Evolutionary conservation across 2,113 vertebrate genomes (phyloP).

Genomic region (Pseudorectes ferrugineus): DNA sequence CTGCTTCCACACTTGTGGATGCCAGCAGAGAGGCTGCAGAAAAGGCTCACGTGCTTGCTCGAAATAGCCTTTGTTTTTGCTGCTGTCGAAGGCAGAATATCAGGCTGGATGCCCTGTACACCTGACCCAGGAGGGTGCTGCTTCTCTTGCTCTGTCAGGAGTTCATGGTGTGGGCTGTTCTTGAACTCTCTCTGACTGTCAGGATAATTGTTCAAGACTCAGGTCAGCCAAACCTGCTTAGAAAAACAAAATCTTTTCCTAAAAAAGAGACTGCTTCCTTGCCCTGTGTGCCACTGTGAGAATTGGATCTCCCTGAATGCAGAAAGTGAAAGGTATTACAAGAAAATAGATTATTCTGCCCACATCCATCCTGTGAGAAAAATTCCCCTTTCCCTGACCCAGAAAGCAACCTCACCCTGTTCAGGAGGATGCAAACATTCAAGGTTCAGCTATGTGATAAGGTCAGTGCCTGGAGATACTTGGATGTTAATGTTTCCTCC

Average conservation of each 20-base stretch:
- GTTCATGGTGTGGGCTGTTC: not conserved
- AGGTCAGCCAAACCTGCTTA: not conserved
- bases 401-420: not conserved
- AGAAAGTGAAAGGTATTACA: not conserved
- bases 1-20: constrained; percentile 2
- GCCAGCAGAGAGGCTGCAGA: constrained; percentile 15
- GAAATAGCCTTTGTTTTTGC: not conserved
- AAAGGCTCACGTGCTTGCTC: not conserved
- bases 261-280: not conserved
- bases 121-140: not conserved
- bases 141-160: not conserved
- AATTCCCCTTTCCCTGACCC: not conserved
- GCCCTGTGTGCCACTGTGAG: not conserved
- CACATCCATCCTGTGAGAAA: not conserved
- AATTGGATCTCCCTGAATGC: not conserved
- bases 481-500: not conserved
- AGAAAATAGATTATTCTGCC: not conserved
- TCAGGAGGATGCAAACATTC: not conserved
- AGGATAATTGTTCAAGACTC: not conserved
- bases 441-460: not conserved
- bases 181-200: not conserved
- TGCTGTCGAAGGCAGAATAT: not conserved
- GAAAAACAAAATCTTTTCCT: not conserved
- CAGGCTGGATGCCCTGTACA: not conserved
- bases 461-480: not conserved